phyloP scores from a whole-genome alignment of 2,113 vertebrate genomes.

The Microcebus ravelobensis region DNA sequence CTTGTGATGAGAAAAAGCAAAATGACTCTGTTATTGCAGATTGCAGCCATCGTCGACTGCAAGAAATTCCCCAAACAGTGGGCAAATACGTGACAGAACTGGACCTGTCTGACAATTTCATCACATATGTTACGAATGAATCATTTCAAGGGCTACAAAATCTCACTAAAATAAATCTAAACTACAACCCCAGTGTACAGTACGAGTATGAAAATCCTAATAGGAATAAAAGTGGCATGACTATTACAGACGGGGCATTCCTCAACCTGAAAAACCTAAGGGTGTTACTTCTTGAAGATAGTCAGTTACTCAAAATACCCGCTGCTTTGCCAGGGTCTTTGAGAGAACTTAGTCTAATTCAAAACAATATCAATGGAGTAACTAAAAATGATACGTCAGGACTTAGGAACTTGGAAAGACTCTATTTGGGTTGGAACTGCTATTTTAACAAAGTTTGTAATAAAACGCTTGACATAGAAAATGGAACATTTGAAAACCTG shows the following conservation, averaged over 20 bases:
- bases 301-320: neutral
- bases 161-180: slow-evolving; percentile 72
- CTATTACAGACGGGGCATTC: slow-evolving; percentile 58
- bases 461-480: neutral
- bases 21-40: slow-evolving; percentile 74
- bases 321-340: slow-evolving; percentile 53
- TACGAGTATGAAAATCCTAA: neutral
- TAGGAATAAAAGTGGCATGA: slow-evolving; percentile 29
- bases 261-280: slow-evolving; percentile 24
- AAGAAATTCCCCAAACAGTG: slow-evolving; percentile 80
- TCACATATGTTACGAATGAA: slow-evolving; percentile 73
- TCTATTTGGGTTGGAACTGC: slow-evolving; percentile 68
- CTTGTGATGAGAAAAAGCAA: slow-evolving; percentile 78
- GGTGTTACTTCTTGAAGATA: slow-evolving; percentile 62
- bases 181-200: slow-evolving; percentile 29
- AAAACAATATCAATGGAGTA: slow-evolving; percentile 36
- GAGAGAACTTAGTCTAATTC: slow-evolving; percentile 49
- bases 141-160: slow-evolving; percentile 72
- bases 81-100: slow-evolving; percentile 74
- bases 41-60: slow-evolving; percentile 78
- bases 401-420: slow-evolving; percentile 41
- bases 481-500: slow-evolving; percentile 49
- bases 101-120: slow-evolving; percentile 84
- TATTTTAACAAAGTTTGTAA: slow-evolving; percentile 55
- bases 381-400: slow-evolving; percentile 31